Evolutionary conservation across 2,797 vertebrate genomes (phyloP).

Genomic region (Scleropages formosus): DNA sequence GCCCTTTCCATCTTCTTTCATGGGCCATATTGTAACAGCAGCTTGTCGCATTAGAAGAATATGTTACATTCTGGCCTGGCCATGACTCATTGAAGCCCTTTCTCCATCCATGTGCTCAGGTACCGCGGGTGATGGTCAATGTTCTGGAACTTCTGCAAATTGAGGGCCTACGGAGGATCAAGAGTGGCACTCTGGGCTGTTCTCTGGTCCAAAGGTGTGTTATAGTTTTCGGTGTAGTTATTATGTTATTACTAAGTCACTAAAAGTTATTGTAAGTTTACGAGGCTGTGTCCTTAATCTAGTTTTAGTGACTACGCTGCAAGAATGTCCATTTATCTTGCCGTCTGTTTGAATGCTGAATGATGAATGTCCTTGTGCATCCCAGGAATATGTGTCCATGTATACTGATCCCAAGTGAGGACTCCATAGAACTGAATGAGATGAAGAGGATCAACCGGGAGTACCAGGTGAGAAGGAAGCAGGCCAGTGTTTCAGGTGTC

Average conservation of each 20-base stretch:
- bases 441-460: constrained; percentile 79
- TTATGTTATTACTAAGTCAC: too few relatives aligned
- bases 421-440: constrained; percentile 75
- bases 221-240: background rate
- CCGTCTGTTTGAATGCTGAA: background rate
- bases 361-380: background rate
- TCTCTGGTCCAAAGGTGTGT: constrained; percentile 68
- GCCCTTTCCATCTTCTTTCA: too few relatives aligned
- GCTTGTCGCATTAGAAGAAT: too few relatives aligned
- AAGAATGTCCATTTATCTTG: too few relatives aligned
- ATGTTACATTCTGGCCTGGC: background rate
- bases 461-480: constrained; percentile 74
- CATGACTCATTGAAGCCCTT: background rate
- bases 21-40: too few relatives aligned
- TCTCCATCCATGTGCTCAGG: constrained; percentile 57
- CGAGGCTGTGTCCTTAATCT: background rate
- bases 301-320: too few relatives aligned
- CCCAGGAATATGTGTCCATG: constrained; percentile 78
- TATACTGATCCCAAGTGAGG: constrained; percentile 66
- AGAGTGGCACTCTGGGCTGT: constrained; percentile 66
- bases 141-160: constrained; percentile 80
- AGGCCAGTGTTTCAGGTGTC: background rate
- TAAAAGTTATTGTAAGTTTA: background rate
- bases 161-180: constrained; percentile 67
- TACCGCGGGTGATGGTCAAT: constrained; percentile 82